A percentile compares a stretch with the other conserved stretches of the same genome.
These are phyloP conservation scores for Mayetiola destructor DNA, from an alignment of 2,888 invertebrate genomes.

Conservation along the genomic window DNA sequence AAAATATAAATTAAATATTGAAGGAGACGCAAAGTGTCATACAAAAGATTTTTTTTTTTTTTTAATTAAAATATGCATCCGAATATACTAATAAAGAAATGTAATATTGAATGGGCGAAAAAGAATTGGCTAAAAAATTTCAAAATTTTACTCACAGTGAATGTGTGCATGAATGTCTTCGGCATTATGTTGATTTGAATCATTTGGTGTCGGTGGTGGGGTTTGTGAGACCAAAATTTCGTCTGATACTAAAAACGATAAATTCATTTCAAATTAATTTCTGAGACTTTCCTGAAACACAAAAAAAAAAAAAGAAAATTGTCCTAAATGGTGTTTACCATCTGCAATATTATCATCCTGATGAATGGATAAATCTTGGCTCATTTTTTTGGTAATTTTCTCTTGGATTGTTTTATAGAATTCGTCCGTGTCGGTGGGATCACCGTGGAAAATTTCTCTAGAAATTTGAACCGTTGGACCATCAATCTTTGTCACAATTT, in stretches of 20 bases:
- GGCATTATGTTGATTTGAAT: slow-evolving; percentile 19
- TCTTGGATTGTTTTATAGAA: slow-evolving; percentile 33
- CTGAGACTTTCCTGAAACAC: background rate
- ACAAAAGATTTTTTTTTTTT: background rate
- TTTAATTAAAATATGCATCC: background rate
- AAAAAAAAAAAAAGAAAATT: background rate
- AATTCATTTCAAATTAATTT: background rate
- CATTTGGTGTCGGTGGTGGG: slow-evolving; percentile 34
- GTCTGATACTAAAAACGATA: slow-evolving; percentile 22
- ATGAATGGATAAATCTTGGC: slow-evolving; percentile 30
- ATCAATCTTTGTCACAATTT: background rate
- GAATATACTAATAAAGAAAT: background rate
- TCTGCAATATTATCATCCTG: slow-evolving; percentile 25
- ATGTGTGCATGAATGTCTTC: slow-evolving; percentile 19
- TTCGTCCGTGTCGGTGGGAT: slow-evolving; percentile 29
- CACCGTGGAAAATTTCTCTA: slow-evolving; percentile 22
- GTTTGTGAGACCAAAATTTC: slow-evolving; percentile 32
- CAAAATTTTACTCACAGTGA: slow-evolving; percentile 16
- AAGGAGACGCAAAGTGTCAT: background rate
- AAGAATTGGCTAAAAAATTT: no score
- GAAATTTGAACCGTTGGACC: background rate
- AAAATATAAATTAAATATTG: background rate
- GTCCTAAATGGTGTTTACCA: slow-evolving; percentile 16
- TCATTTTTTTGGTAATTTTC: slow-evolving; percentile 32
- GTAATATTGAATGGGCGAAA: no score